Percentiles rank a stretch among this genome's conserved stretches.
phyloP scores from a whole-genome alignment of 2,113 vertebrate genomes.

The Cyanoderma ruficeps region DNA sequence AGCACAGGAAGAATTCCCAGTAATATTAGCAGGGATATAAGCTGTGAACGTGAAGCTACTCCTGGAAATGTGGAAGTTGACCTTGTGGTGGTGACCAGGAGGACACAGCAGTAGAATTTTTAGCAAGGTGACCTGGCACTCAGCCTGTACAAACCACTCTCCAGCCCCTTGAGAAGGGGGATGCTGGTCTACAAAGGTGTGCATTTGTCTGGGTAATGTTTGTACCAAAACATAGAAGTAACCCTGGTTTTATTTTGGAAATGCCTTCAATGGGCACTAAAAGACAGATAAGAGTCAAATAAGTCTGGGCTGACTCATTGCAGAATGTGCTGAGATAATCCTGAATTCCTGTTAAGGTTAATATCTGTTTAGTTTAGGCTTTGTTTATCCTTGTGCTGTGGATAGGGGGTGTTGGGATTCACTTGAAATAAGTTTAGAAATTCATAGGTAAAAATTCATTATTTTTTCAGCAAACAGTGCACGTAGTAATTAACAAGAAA shows the following conservation, averaged over 20 bases:
- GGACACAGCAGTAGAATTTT: not conserved
- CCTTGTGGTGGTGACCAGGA: not conserved
- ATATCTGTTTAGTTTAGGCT: not conserved
- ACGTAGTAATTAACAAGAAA: not conserved
- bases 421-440: not conserved
- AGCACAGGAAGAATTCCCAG: not conserved
- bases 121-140: not conserved
- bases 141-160: not conserved
- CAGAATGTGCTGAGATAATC: not conserved
- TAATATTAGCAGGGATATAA: not conserved
- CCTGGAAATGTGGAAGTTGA: not conserved
- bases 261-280: not conserved
- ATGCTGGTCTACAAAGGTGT: not conserved
- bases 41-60: not conserved
- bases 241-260: not conserved
- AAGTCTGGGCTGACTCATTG: not conserved
- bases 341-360: not conserved
- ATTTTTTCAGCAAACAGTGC: not conserved
- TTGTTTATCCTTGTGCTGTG: not conserved
- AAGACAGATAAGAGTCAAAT: not conserved
- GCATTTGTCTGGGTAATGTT: not conserved
- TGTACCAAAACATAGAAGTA: not conserved
- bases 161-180: not conserved
- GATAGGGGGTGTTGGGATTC: not conserved
- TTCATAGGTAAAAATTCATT: not conserved